These are phyloP conservation scores for Anthophora plumipes DNA, from an alignment of 2,888 invertebrate species.

Conservation along the genomic window DNA sequence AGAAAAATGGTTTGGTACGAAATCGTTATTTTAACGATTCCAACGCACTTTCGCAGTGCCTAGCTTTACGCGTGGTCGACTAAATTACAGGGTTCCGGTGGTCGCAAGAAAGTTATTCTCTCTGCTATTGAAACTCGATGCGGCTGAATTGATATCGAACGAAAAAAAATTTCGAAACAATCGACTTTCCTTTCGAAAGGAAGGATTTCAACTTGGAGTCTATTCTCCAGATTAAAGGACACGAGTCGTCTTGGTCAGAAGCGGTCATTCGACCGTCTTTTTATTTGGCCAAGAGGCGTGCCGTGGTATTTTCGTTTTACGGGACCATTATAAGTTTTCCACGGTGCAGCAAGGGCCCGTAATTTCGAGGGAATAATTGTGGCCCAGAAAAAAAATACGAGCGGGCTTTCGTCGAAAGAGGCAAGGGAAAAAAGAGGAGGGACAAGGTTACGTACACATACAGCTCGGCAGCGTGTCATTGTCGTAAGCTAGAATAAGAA, in stretches of 20 bases:
- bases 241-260: too few relatives aligned
- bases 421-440: conserved; percentile 17
- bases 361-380: conserved; percentile 81
- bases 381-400: conserved; percentile 77
- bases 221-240: too few relatives aligned
- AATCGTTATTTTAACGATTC: conserved; percentile 69
- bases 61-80: conserved; percentile 72
- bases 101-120: conserved; percentile 55
- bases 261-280: conserved; percentile 38
- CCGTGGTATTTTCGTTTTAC: conserved; percentile 52
- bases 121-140: conserved; percentile 19
- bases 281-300: conserved; percentile 10
- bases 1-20: conserved; percentile 38
- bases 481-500: conserved; percentile 73
- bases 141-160: background rate
- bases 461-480: conserved; percentile 80
- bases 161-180: conserved; percentile 18
- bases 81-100: conserved; percentile 73
- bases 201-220: conserved; percentile 1
- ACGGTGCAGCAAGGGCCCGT: conserved; percentile 74
- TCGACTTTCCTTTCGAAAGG: background rate
- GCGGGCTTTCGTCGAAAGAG: conserved; percentile 72
- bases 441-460: conserved; percentile 69
- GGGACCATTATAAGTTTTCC: conserved; percentile 74
- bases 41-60: conserved; percentile 69